Evolutionary conservation across 1,140 invertebrate species (phyloP).

Genomic region (Phocides pigmalion): DNA sequence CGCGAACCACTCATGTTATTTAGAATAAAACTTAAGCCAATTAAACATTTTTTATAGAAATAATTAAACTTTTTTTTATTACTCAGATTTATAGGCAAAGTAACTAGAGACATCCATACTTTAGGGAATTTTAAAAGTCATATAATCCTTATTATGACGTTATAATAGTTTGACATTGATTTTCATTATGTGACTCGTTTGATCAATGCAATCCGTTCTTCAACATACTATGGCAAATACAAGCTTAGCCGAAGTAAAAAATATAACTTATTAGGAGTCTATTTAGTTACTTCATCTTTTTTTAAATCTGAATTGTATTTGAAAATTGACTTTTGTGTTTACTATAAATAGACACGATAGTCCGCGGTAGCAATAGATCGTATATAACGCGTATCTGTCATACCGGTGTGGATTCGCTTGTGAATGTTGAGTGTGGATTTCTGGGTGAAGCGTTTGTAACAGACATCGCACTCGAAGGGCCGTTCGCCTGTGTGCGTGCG

Average conservation of each 20-base stretch:
- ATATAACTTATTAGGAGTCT: not conserved
- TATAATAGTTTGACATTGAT: too few species aligned
- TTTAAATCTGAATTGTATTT: not conserved
- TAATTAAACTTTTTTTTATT: too few species aligned
- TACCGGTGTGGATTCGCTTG: conserved; percentile 91
- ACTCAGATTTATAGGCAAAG: not conserved
- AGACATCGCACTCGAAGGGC: conserved; percentile 89
- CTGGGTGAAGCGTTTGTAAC: conserved; percentile 88
- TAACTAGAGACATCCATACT: too few species aligned
- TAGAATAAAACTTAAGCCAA: conserved; percentile 20
- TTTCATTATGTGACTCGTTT: too few species aligned
- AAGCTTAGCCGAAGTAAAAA: not conserved
- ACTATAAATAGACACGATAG: conserved; percentile 26
- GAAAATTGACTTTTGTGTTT: too few species aligned
- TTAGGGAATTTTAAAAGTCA: too few species aligned
- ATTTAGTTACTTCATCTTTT: not conserved
- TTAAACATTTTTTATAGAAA: too few species aligned
- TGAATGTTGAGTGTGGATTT: conserved; percentile 91
- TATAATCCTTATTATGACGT: too few species aligned
- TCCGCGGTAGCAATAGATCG: conserved; percentile 14
- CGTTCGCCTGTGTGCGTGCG: conserved; percentile 90
- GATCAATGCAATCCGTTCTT: too few species aligned
- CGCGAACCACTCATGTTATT: conserved; percentile 20
- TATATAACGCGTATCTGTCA: conserved; percentile 37
- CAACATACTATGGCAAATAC: too few species aligned